Evolutionary conservation across 2,888 invertebrate species (phyloP).

Genomic region (Oligia strigilis): DNA sequence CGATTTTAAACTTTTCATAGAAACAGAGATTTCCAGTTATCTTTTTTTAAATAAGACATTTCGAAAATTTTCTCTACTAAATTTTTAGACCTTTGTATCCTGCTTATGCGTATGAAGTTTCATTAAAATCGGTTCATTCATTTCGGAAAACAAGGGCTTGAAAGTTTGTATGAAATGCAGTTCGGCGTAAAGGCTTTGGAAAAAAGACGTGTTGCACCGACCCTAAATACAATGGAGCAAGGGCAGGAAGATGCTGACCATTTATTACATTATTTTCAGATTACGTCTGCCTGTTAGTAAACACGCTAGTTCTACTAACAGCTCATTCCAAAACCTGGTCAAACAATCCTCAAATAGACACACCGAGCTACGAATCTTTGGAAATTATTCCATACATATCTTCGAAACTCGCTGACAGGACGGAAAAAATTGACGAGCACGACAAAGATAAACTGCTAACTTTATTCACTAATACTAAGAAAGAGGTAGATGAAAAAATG

Average conservation of each 20-base stretch:
- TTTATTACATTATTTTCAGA: constrained; percentile 14
- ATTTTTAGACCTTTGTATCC: no score
- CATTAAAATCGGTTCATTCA: no score
- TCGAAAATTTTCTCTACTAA: no score
- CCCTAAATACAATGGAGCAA: background rate
- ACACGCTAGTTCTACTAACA: background rate
- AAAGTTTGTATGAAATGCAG: no score
- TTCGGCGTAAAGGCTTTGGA: no score
- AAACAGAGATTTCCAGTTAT: no score
- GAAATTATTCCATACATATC: background rate
- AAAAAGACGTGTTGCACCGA: background rate
- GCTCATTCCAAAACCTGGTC: background rate
- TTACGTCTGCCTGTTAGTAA: constrained; percentile 9
- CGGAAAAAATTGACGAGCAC: background rate
- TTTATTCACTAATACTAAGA: constrained; percentile 25
- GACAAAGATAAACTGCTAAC: constrained; percentile 2
- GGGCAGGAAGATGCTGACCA: no score
- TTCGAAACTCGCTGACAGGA: background rate
- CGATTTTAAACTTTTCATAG: no score
- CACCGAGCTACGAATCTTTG: constrained; percentile 10
- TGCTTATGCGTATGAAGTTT: no score
- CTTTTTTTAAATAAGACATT: no score
- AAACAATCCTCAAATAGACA: background rate
- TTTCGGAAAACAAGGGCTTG: no score
- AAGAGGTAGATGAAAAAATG: constrained; percentile 45